phyloP scores from a whole-genome alignment of 2,113 vertebrate genomes.

The Dolichallabes microphthalmus region DNA sequence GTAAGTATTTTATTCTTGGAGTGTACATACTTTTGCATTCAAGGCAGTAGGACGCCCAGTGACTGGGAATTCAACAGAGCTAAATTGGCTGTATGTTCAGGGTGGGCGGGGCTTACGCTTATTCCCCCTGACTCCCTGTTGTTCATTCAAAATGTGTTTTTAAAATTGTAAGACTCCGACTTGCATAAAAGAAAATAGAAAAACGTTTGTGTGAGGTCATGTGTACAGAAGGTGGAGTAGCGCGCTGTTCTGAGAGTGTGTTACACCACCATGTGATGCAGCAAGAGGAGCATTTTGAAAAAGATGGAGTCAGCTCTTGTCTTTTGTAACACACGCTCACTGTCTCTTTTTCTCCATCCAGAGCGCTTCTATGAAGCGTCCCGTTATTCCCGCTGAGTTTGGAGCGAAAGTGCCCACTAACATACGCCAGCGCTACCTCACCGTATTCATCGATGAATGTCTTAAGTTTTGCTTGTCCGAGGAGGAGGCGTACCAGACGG shows the following conservation, averaged over 20 bases:
- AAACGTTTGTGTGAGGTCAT: background rate
- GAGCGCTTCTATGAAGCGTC: conserved; percentile 86
- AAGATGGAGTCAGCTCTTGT: too few relatives aligned
- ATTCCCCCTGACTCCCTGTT: background rate
- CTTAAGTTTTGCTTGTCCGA: conserved; percentile 84
- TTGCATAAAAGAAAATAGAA: too few relatives aligned
- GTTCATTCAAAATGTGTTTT: too few relatives aligned
- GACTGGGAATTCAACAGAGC: background rate
- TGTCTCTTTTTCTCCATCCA: conserved; percentile 48
- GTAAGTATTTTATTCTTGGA: background rate
- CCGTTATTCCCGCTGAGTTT: conserved; percentile 89
- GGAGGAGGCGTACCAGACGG: conserved; percentile 85
- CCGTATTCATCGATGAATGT: conserved; percentile 93
- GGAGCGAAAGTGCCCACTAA: conserved; percentile 93
- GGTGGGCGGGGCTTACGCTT: background rate
- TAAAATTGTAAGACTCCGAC: too few relatives aligned
- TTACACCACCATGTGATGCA: background rate
- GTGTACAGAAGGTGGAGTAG: background rate
- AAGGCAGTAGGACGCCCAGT: background rate
- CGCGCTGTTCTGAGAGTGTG: background rate
- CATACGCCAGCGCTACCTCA: conserved; percentile 93
- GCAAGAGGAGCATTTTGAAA: background rate
- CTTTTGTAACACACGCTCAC: background rate
- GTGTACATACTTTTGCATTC: background rate
- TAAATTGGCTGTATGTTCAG: background rate